phyloP scores from a whole-genome alignment of 2,797 vertebrate species.

The Ctenopoma kingsleyae region DNA sequence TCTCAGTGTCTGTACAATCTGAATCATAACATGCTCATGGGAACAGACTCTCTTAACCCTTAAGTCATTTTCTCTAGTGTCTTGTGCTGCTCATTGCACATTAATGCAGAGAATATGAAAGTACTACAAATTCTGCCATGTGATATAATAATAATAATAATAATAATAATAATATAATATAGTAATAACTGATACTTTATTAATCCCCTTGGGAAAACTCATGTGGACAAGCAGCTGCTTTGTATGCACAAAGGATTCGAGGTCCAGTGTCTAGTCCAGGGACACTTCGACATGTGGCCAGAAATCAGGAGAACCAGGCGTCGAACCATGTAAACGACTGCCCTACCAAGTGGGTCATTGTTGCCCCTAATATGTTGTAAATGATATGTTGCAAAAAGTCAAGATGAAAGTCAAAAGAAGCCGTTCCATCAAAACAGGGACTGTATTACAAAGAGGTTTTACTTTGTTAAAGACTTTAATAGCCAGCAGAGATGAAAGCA shows the following conservation, averaged over 20 bases:
- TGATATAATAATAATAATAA: neutral
- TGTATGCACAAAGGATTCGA: no score
- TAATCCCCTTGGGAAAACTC: no score
- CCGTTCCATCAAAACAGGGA: neutral
- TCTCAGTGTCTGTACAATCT: slow-evolving; percentile 5
- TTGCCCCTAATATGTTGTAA: no score
- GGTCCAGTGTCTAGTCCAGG: no score
- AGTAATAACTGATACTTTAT: no score
- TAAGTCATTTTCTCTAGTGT: neutral
- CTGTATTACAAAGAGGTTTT: neutral
- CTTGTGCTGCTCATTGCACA: neutral
- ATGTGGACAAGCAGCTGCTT: no score
- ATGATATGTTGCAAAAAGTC: neutral
- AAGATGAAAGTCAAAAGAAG: neutral
- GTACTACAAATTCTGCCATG: neutral
- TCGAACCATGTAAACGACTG: no score
- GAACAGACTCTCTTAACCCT: slow-evolving; percentile 6
- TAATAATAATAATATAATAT: no score
- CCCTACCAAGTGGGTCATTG: no score
- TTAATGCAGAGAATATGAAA: slow-evolving; percentile 1
- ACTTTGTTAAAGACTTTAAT: neutral
- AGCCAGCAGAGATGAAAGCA: neutral
- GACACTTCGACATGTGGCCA: no score
- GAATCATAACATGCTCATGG: slow-evolving; percentile 19
- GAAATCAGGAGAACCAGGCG: no score